Evolutionary conservation across 2,888 invertebrate genomes (phyloP), one percentile per base, ranked within the genome.

Genomic region (Nowickia ferox): DNA sequence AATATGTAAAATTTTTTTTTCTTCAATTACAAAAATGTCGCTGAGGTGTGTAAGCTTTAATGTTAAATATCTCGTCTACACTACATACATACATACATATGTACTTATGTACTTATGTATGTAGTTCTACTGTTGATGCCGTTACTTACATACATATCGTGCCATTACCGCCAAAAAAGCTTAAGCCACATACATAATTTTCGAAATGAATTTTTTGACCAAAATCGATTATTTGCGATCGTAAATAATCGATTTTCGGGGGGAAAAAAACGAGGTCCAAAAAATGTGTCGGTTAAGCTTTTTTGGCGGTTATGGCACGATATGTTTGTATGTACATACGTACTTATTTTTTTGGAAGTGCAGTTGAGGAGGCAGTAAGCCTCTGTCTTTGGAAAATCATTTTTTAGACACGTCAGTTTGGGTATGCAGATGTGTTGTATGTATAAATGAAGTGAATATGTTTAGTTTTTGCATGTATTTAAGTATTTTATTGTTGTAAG

Each of bases 31-130:
- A 65, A 77, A 84, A 84, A 84, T 84, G 80, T 80, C 80, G 84
- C 71, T 84, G 80, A 78, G 85, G 85, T 82, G 85, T 85, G 81
- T 85, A 75, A 85, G 74, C 82, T 85, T 80, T 85, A 85, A 85
- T 85, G 85, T 78, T 84, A 84, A 84, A 78, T 68, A 84, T 78
- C 72, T 84, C 72, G 77, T 78, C 69, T 76, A 82, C 66, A 30
- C 6, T 30, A 30, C 30, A 30, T 2, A 30, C n/a, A 4, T 4
- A 30, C 2, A 6, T 30, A 30, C 6, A 6, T 30, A 30, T 1
- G 1, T 30, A 30, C 6, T 0, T 30, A 30, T 30, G 5, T 30
- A 30, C 0, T 6, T 30, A n/a, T n/a, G n/a, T n/a, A n/a, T 6
- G 22, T 68, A 44, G 78, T 75, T 77, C 71, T 72, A 68, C 77